Percentiles rank a stretch among this genome's conserved stretches.
Conservation (phyloP, 1,140 invertebrate genomes). For the Galleria mellonella region DNA sequence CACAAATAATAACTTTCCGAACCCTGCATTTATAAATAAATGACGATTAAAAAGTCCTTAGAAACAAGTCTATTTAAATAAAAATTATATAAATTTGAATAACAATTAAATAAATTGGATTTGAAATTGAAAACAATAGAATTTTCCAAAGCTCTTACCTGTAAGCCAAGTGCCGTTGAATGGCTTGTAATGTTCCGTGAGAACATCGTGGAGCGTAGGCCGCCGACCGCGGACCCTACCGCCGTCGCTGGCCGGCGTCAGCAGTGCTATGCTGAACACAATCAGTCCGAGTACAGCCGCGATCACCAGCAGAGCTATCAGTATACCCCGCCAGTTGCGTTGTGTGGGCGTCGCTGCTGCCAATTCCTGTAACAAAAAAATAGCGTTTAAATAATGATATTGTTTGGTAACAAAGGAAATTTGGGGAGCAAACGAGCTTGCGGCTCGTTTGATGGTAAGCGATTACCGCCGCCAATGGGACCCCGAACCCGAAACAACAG, state of each 20-base stretch:
- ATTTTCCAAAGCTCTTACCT: slow-evolving; percentile 73
- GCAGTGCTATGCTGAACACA: slow-evolving; percentile 88
- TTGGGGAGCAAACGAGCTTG: too few species aligned
- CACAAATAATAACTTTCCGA: too few species aligned
- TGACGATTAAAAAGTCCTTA: too few species aligned
- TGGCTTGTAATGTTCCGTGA: slow-evolving; percentile 77
- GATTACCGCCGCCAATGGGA: too few species aligned
- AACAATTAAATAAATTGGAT: neutral
- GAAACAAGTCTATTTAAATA: too few species aligned
- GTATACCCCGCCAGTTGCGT: slow-evolving; percentile 92
- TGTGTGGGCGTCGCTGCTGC: slow-evolving; percentile 86
- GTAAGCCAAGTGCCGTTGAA: slow-evolving; percentile 89
- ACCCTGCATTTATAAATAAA: too few species aligned
- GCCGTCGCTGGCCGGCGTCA: slow-evolving; percentile 84
- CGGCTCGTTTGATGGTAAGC: too few species aligned
- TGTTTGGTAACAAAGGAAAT: too few species aligned
- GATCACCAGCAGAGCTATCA: slow-evolving; percentile 92
- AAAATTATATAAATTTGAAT: neutral
- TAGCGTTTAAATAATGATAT: neutral
- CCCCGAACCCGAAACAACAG: too few species aligned
- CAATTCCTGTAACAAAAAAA: slow-evolving; percentile 78
- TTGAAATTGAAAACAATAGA: neutral
- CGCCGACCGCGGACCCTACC: slow-evolving; percentile 79
- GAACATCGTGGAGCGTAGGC: slow-evolving; percentile 80
- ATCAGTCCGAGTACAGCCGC: slow-evolving; percentile 89